Evolutionary conservation across 2,888 invertebrate genomes (phyloP).

Genomic region (Prosopocoilus inquinatus): DNA sequence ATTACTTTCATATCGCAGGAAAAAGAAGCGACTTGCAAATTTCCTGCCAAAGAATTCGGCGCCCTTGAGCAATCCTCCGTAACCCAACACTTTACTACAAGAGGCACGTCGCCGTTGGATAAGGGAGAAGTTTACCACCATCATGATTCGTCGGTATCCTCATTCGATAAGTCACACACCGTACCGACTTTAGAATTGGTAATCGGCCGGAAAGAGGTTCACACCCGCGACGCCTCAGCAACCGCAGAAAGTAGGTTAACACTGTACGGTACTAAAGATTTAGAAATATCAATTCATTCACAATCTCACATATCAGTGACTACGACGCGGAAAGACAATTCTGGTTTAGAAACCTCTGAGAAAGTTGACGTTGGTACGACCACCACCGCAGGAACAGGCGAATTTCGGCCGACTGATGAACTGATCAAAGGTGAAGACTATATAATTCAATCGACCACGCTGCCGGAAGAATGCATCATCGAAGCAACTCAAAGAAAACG

Average conservation of each 20-base stretch:
- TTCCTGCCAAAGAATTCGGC: slow-evolving; percentile 4
- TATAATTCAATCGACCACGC: slow-evolving; percentile 45
- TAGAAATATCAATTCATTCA: slow-evolving; percentile 56
- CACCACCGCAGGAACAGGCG: slow-evolving; percentile 49
- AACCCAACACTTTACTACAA: slow-evolving; percentile 29
- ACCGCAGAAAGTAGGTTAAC: slow-evolving; percentile 56
- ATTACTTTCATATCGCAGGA: slow-evolving; percentile 14
- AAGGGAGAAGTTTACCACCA: slow-evolving; percentile 42
- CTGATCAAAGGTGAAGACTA: slow-evolving; percentile 40
- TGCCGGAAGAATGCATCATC: slow-evolving; percentile 29
- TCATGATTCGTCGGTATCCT: slow-evolving; percentile 33
- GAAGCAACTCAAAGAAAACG: slow-evolving; percentile 45
- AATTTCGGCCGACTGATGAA: slow-evolving; percentile 34
- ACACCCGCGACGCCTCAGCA: slow-evolving; percentile 54
- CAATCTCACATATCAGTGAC: slow-evolving; percentile 56
- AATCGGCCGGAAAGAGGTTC: slow-evolving; percentile 56
- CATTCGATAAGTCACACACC: slow-evolving; percentile 21
- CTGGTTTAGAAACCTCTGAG: slow-evolving; percentile 51
- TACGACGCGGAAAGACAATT: slow-evolving; percentile 49
- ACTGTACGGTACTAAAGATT: slow-evolving; percentile 54
- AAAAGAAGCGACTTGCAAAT: not conserved
- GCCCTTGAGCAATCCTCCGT: slow-evolving; percentile 8
- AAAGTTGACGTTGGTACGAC: slow-evolving; percentile 52
- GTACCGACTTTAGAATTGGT: slow-evolving; percentile 52
- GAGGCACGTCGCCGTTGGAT: slow-evolving; percentile 50